These are phyloP conservation scores for Bradypus variegatus DNA, from an alignment of 2,797 vertebrate species.

Conservation along the genomic window DNA sequence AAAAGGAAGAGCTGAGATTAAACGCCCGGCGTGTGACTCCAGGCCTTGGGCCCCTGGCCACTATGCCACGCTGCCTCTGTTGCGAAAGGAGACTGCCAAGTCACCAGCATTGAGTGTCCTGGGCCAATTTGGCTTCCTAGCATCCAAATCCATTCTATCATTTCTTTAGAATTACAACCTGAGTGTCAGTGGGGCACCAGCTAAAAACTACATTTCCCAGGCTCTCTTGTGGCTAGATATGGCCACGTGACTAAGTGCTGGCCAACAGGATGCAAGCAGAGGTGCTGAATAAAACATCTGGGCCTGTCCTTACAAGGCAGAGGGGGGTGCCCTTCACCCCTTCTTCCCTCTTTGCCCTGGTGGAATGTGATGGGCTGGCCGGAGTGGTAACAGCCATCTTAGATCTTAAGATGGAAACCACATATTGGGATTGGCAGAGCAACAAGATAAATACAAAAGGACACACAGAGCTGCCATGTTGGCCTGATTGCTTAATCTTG, in stretches of 20 bases:
- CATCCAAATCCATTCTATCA: not conserved
- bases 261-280: not conserved
- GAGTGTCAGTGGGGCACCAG: not conserved
- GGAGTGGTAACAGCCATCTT: not conserved
- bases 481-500: not conserved
- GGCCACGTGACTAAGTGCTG: not conserved
- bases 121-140: not conserved
- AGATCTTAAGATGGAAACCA: not conserved
- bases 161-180: not conserved
- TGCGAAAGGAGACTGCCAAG: no score
- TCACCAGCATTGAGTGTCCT: not conserved
- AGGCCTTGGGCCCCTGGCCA: no score
- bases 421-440: not conserved
- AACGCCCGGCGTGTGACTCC: not conserved
- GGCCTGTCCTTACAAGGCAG: not conserved
- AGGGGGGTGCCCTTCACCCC: not conserved
- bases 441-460: not conserved
- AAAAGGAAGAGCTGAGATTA: not conserved
- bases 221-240: not conserved
- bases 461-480: not conserved
- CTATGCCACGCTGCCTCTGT: not conserved
- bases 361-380: not conserved
- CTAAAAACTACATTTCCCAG: conserved; percentile 8
- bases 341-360: not conserved
- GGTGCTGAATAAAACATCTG: not conserved